Conservation (phyloP, 2,797 vertebrate genomes). For the Rhynchotus rufescens region DNA sequence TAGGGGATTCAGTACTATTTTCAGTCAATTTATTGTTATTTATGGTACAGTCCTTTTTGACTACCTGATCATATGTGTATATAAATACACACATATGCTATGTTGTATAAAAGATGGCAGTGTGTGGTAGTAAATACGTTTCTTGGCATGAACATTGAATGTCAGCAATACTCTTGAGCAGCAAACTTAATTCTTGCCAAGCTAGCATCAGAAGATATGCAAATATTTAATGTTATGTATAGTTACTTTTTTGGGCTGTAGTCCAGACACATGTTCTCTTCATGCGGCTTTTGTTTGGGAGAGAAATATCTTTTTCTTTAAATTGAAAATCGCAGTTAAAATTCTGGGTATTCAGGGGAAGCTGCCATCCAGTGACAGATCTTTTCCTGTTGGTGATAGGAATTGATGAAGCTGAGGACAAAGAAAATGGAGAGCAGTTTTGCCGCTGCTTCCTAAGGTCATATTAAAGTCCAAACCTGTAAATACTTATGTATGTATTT, state of each 20-base stretch:
- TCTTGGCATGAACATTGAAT: slow-evolving; percentile 55
- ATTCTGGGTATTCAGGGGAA: not conserved
- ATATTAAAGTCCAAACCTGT: slow-evolving; percentile 20
- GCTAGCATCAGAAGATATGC: slow-evolving; percentile 44
- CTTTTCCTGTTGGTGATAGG: not conserved
- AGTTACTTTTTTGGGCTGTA: not conserved
- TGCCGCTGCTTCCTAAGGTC: not conserved
- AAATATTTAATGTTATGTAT: slow-evolving; percentile 44
- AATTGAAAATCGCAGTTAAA: not conserved
- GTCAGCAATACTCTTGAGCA: slow-evolving; percentile 45
- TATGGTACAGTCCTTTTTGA: slow-evolving; percentile 56
- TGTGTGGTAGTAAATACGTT: slow-evolving; percentile 58
- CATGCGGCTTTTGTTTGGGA: not conserved
- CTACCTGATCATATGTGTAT: not conserved
- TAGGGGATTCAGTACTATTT: slow-evolving; percentile 14
- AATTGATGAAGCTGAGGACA: not conserved
- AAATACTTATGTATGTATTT: slow-evolving; percentile 27
- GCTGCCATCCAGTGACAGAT: not conserved
- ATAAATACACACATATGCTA: slow-evolving; percentile 35
- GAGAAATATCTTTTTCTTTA: not conserved
- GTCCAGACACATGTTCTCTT: not conserved
- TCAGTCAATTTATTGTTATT: slow-evolving; percentile 66
- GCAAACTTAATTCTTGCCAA: slow-evolving; percentile 59
- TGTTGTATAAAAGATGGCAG: slow-evolving; percentile 47
- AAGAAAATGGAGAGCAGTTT: not conserved